Evolutionary conservation across 2,888 invertebrate species (phyloP), one percentile per base, ranked within the genome.

Genomic region (Amphimallon solstitiale): DNA sequence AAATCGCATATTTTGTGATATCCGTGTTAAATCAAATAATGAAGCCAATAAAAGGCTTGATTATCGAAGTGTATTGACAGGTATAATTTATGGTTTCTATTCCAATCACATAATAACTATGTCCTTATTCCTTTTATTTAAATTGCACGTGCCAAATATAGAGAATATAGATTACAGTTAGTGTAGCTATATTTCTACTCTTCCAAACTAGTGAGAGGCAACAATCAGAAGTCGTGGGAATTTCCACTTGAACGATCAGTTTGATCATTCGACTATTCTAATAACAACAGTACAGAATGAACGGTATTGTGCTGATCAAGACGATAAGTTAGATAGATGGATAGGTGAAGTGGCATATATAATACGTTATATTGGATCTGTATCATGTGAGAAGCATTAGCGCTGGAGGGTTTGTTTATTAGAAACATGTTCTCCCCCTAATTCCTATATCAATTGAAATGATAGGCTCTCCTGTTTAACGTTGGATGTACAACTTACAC

Each of bases 371-470:
- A 56, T 56, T 56, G 56, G 56, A 56, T 56, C 21, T 56, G 40
- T 29, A 56, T 56, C 40, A 54, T 79, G 80, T 79, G 79, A 79
- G 78, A 79, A 78, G 76, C 79, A 80, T 80, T 79, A 80, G 75
- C 67, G 54, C 29, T 69, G 74, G 75, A 80, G 80, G 76, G 79
- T 71, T 76, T 78, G 70, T 75, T 75, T 76, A 80, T 80, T 80
- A 80, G 77, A 76, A 59, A 74, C 74, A 76, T 74, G 78, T 80
- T 76, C 78, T 78, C 21, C 43, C 79, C 79, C 78, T 79, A 79
- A 80, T 80, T 79, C 29, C 56, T 77, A 77, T 79, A 77, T 79
- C 79, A 79, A 79, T 80, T 79, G 79, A 77, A 79, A 77, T 78
- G 79, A 79, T 79, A 79, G 75, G 78, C 76, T 79, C 56, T 56